Evolutionary conservation across 2,113 vertebrate species (phyloP).

Genomic region (Callaeas wilsoni): DNA sequence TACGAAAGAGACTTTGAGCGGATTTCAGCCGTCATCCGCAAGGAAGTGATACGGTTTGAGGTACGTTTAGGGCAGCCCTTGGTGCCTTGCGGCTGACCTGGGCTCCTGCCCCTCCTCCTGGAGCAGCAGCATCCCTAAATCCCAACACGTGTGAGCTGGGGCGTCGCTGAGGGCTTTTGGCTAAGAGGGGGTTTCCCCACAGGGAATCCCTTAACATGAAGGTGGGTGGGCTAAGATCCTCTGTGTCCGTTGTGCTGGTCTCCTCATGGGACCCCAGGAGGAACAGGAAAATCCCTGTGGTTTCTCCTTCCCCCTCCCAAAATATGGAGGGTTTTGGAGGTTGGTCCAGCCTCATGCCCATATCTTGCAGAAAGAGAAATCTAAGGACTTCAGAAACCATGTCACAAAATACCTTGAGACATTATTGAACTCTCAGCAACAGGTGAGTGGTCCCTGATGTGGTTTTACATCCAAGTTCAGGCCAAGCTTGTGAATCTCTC

Average conservation of each 20-base stretch:
- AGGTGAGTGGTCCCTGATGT: constrained; percentile 72
- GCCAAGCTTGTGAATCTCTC: background rate
- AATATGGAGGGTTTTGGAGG: background rate
- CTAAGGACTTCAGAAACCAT: constrained; percentile 89
- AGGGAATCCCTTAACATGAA: rapidly evolving
- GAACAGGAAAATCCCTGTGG: background rate
- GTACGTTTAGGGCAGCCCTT: constrained; percentile 24
- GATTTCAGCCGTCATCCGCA: constrained; percentile 89
- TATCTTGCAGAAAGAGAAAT: constrained; percentile 87
- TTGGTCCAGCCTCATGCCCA: rapidly evolving
- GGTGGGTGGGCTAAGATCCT: background rate
- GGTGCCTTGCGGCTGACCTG: background rate
- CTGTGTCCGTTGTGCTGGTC: background rate
- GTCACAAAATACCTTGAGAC: constrained; percentile 90
- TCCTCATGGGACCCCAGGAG: background rate
- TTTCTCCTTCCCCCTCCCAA: background rate
- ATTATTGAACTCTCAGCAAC: constrained; percentile 88
- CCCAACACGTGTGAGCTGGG: rapidly evolving
- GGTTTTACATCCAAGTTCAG: background rate
- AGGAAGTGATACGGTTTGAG: constrained; percentile 94
- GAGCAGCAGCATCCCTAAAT: background rate
- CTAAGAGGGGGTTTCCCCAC: background rate
- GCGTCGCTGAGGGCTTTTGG: rapidly evolving
- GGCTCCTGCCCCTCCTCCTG: background rate
- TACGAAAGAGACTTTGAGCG: constrained; percentile 94